Percentiles rank a stretch among this genome's conserved stretches.
phyloP scores from a whole-genome alignment of 2,888 invertebrate genomes.

The Anoplius nigerrimus region DNA sequence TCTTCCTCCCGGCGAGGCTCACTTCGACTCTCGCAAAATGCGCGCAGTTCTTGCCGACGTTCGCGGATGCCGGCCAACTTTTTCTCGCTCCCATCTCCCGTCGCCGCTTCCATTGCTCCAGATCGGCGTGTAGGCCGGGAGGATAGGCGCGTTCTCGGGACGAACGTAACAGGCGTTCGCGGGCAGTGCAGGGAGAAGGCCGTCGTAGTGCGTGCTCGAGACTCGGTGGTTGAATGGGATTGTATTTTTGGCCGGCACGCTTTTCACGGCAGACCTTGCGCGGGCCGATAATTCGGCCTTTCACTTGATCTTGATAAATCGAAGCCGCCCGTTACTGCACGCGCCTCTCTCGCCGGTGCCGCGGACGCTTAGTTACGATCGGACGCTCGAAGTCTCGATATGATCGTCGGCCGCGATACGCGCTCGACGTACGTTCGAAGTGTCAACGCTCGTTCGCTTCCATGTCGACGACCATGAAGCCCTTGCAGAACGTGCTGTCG shows the following conservation, averaged over 20 bases:
- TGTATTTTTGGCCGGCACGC: constrained; percentile 48
- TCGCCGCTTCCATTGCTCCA: too few relatives aligned
- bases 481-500: constrained; percentile 30
- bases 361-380: background rate
- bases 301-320: constrained; percentile 57
- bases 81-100: too few relatives aligned
- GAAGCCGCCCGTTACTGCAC: constrained; percentile 5
- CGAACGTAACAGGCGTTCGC: too few relatives aligned
- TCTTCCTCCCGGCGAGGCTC: too few relatives aligned
- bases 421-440: constrained; percentile 5
- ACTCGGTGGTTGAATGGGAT: constrained; percentile 9
- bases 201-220: background rate
- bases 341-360: background rate
- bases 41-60: too few relatives aligned
- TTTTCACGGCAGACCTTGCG: constrained; percentile 36
- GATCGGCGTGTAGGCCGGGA: too few relatives aligned
- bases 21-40: too few relatives aligned
- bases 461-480: constrained; percentile 33
- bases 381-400: background rate
- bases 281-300: constrained; percentile 45
- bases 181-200: too few relatives aligned
- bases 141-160: too few relatives aligned
- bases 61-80: too few relatives aligned
- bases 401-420: background rate
- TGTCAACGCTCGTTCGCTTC: constrained; percentile 24